Evolutionary conservation across 2,888 invertebrate species (phyloP), one percentile per base, ranked within the genome.

Genomic region (Gymnocheta viridis): DNA sequence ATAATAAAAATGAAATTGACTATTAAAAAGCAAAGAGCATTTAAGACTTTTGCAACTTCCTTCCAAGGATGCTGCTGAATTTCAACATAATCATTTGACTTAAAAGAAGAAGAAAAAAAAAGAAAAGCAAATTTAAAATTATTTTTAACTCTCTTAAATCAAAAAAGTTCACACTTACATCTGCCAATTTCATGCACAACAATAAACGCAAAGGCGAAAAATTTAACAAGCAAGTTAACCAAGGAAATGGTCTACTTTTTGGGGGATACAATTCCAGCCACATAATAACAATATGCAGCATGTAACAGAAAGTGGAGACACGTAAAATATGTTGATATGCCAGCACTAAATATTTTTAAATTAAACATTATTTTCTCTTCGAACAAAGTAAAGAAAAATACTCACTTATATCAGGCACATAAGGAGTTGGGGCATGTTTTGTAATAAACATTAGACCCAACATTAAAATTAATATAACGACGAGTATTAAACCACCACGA

Each of bases 231-330:
- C 79, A 64, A 3, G 85, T 72, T 7, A 92, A 19, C 69, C 85
- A 89, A 2, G 41, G 60, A 0, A 85, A 78, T 0, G 90, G 90
- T 24, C 87, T 86, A 10, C 58, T 74, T 44, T 88, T 88, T 0
- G 91, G 91, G 6, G 91, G 91, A 87, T 89, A 90, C 9, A 88
- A 62, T 38, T 89, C 89, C 60, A 92, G 82, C 91, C 92, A 92
- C 74, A 89, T 87, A 0, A 88, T 86, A 10, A 78, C 74, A 22
- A 92, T 87, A 51, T 91, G 90, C 44, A 91, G 85, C 41, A 89
- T 72, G 79, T 91, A 91, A 17, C 90, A 89, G 32, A 87, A 88
- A 14, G 88, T 87, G 9, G 88, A 86, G 4, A 87, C 77, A 2
- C 86, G 82, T 87, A 91, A 86, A 7, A 90, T 86, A n/a, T 88